Percentiles rank a stretch among this genome's conserved stretches.
Conservation (phyloP, 1,140 invertebrate genomes). For the Meloidogyne hapla region DNA sequence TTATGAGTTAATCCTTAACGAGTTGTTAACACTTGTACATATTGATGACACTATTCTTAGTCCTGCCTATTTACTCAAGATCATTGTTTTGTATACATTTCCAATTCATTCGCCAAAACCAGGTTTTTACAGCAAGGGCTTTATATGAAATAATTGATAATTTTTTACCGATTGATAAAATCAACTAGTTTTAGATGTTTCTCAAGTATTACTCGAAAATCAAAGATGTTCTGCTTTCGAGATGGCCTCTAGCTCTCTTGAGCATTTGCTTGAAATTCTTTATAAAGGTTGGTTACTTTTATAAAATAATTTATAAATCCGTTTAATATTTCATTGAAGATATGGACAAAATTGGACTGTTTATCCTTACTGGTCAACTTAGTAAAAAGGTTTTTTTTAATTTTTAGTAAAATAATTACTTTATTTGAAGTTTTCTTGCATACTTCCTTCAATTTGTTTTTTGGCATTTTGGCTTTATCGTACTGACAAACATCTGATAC, state of each 20-base stretch:
- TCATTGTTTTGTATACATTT: slow-evolving; percentile 28
- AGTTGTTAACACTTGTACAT: slow-evolving; percentile 18
- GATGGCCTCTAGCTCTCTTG: slow-evolving; percentile 10
- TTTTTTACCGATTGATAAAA: background rate
- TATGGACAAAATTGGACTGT: slow-evolving; percentile 35
- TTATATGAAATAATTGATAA: slow-evolving; percentile 12
- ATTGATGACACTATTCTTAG: slow-evolving; percentile 26
- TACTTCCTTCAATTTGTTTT: slow-evolving; percentile 25
- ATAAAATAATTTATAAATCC: no score
- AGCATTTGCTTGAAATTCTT: slow-evolving; percentile 31
- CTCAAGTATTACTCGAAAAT: slow-evolving; percentile 16
- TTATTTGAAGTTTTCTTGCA: slow-evolving; percentile 26
- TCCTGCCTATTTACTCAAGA: slow-evolving; percentile 20
- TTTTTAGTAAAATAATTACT: background rate
- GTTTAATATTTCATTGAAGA: slow-evolving; percentile 7
- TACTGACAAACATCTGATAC: background rate
- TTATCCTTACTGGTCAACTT: slow-evolving; percentile 25
- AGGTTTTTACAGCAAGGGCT: slow-evolving; percentile 27
- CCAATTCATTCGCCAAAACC: slow-evolving; percentile 26
- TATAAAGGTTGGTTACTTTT: background rate
- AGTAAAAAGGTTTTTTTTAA: slow-evolving; percentile 25
- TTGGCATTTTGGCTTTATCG: slow-evolving; percentile 5
- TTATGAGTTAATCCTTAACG: slow-evolving; percentile 14
- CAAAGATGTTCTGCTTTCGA: slow-evolving; percentile 19
- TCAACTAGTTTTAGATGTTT: slow-evolving; percentile 7